These are phyloP conservation scores for Hipposideros larvatus DNA, from an alignment of 2,797 vertebrate species.

Conservation along the genomic window DNA sequence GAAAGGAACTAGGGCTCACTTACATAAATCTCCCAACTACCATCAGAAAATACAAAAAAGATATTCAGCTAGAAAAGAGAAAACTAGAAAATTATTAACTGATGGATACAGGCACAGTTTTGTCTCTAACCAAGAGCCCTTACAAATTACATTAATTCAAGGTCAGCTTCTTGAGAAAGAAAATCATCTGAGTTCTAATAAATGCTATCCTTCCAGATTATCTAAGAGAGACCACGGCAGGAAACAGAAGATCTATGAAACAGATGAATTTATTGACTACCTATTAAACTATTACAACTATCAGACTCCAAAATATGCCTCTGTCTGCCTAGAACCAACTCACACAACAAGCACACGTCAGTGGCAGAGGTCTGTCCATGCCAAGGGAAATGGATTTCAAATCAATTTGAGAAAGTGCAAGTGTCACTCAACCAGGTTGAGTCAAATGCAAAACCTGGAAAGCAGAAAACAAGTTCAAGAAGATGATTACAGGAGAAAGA, in stretches of 20 bases:
- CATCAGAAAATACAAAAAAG: constrained; percentile 74
- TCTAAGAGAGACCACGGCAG: constrained; percentile 55
- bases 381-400: constrained; percentile 79
- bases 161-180: constrained; percentile 49
- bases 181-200: background rate
- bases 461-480: constrained; percentile 51
- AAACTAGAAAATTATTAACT: background rate
- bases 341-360: background rate
- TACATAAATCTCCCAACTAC: constrained; percentile 53
- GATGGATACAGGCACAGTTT: background rate
- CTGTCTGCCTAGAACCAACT: constrained; percentile 83
- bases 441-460: constrained; percentile 62
- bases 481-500: constrained; percentile 55
- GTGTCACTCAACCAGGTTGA: constrained; percentile 67
- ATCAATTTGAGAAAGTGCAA: constrained; percentile 81
- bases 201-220: background rate
- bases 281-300: no score
- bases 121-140: constrained; percentile 45
- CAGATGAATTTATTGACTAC: constrained; percentile 90
- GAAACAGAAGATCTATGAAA: constrained; percentile 89
- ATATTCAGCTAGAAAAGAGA: constrained; percentile 8
- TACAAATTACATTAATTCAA: constrained; percentile 76
- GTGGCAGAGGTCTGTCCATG: constrained; percentile 87
- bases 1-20: constrained; percentile 51
- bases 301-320: constrained; percentile 86